Conservation (phyloP, 2,888 invertebrate genomes). For the Cephus pygmeus region DNA sequence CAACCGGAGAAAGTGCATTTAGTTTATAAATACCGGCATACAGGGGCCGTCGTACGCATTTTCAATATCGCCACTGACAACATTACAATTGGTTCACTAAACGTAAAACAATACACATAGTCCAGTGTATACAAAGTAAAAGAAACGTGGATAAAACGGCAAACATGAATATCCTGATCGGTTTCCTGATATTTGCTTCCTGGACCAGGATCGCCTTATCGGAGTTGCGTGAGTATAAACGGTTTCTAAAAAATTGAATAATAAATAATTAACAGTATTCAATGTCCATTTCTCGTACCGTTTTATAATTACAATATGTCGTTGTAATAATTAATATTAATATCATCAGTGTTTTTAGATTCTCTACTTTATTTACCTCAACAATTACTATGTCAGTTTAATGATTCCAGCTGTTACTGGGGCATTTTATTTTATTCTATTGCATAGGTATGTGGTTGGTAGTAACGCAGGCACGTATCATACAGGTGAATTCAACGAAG, state of each 20-base stretch:
- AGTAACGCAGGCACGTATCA: background rate
- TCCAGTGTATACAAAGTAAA: background rate
- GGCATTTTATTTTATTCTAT: background rate
- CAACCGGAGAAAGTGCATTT: conserved; percentile 60
- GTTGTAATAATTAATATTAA: background rate
- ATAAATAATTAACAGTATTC: background rate
- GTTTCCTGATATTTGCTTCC: conserved; percentile 19
- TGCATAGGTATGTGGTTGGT: background rate
- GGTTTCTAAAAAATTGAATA: background rate
- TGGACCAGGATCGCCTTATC: conserved; percentile 31
- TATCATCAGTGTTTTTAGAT: background rate
- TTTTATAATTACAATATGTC: background rate
- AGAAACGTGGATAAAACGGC: background rate
- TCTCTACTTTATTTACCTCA: background rate
- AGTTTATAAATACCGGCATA: conserved; percentile 60
- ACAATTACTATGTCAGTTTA: background rate
- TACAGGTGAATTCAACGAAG: background rate
- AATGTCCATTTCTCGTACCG: background rate
- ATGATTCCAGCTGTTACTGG: background rate
- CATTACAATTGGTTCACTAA: background rate
- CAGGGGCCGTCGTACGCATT: conserved; percentile 55
- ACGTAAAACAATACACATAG: background rate
- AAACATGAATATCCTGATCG: conserved; percentile 19
- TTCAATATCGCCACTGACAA: conserved; percentile 48
- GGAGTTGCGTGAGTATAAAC: conserved; percentile 44